Evolutionary conservation across 35 echinoderm and acorn worm species (phyloP), one percentile per base, ranked within the genome.

Genomic region (Lytechinus variegatus): DNA sequence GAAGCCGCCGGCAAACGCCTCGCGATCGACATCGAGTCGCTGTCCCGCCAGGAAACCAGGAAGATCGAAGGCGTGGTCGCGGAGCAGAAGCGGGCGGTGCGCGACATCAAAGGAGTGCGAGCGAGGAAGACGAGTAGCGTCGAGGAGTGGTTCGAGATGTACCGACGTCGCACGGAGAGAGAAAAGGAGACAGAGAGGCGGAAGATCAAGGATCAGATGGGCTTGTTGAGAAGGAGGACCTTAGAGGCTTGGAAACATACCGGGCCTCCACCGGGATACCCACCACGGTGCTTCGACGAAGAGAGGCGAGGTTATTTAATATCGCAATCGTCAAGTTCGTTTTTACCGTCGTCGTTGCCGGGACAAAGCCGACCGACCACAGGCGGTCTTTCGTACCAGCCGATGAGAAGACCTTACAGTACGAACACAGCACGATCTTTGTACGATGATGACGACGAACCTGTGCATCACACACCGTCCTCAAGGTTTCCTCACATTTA

Each of bases 1-100:
- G 92, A 93, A 54, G 92, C 92, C 51, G 92, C 92, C 13, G 29
- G 92, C n/a, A 93, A 93, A 57, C 92, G 92, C 27, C 92, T 93
- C 13, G 54, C 52, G 1, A 27, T 55, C 52, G 92, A 93, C 53
- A 33, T 93, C 52, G 92, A 55, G 29, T 27, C 54, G 54, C 92
- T 93, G 92, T 93, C 92, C 9, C 92, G 92, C 1, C 52, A 54
- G 54, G 92, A 93, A 54, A 93, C 29, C 9, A 12, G 54, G 9
- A 27, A 57, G n/a, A 33, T 93, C 53, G 92, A 93, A 57, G 54
- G 54, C 1, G 55, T 93, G 14, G 92, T 57, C 92, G 54, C 92
- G 52, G 92, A 93, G 54, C 92, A 93, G 92, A 33, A 57, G 27
- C 52, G 54, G 14, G 55, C 92, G 52, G 29, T 33, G 92, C 53